A percentile compares a stretch with the other conserved stretches of the same genome.
Evolutionary conservation across 2,113 vertebrate species (phyloP).

Genomic region (Varanus salvator): DNA sequence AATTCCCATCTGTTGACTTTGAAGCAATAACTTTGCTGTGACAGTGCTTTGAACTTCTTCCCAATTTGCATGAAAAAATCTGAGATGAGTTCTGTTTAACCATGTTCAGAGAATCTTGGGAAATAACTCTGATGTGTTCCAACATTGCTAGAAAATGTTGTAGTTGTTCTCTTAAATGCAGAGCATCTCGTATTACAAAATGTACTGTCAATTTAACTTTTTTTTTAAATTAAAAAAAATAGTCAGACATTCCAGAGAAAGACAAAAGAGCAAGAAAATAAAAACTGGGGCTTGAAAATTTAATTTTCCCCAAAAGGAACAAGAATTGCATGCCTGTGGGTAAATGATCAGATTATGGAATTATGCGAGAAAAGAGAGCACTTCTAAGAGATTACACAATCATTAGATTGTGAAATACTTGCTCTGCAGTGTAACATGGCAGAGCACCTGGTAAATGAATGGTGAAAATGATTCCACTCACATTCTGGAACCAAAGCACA

Average conservation of each 20-base stretch:
- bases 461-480: not conserved
- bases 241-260: conserved; percentile 29
- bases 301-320: conserved; percentile 48
- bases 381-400: conserved; percentile 13
- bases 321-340: conserved; percentile 26
- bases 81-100: conserved; percentile 59
- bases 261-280: conserved; percentile 25
- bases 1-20: conserved; percentile 64
- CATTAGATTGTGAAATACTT: not conserved
- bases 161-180: conserved; percentile 49
- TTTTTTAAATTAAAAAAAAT: not conserved
- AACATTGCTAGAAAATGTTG: conserved; percentile 51
- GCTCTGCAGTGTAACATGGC: not conserved
- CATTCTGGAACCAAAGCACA: not conserved
- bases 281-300: conserved; percentile 43
- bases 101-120: conserved; percentile 60
- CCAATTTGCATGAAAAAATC: conserved; percentile 53
- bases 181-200: conserved; percentile 51
- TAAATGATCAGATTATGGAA: conserved; percentile 31
- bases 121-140: conserved; percentile 57
- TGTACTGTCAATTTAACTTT: conserved; percentile 18
- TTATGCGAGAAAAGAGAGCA: not conserved
- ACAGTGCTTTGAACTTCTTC: conserved; percentile 61
- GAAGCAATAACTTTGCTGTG: conserved; percentile 62
- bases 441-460: not conserved